Conservation (phyloP, 2,888 invertebrate genomes). For the Leucophora obtusa region DNA sequence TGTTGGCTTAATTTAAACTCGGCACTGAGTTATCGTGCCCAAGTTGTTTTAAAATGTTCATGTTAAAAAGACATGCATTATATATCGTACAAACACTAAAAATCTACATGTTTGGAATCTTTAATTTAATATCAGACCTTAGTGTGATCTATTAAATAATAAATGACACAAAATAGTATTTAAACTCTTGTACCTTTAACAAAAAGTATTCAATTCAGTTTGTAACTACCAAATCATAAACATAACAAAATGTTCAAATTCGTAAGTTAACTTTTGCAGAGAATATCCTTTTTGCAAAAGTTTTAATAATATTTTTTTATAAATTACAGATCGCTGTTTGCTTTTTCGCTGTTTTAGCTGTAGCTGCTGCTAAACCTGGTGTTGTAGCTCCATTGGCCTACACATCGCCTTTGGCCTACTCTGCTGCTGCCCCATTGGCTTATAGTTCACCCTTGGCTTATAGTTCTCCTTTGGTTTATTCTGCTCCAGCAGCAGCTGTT, state of each 20-base stretch:
- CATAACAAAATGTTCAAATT: conserved; percentile 72
- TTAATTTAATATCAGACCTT: neutral
- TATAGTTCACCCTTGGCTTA: conserved; percentile 64
- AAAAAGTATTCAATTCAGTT: neutral
- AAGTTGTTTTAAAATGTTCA: neutral
- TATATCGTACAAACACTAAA: neutral
- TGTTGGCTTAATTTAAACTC: too few relatives aligned
- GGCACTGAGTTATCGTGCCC: too few relatives aligned
- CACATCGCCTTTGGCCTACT: conserved; percentile 39
- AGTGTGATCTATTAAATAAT: neutral
- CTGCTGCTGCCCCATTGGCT: conserved; percentile 67
- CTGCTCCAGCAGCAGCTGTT: conserved; percentile 54
- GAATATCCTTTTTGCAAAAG: neutral
- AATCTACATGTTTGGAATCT: neutral
- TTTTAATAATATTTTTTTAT: neutral
- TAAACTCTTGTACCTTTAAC: neutral
- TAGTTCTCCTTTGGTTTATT: conserved; percentile 62
- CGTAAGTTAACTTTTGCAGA: conserved; percentile 68
- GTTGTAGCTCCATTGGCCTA: conserved; percentile 64
- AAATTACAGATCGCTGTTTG: conserved; percentile 69
- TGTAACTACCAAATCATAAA: neutral
- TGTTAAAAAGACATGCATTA: neutral
- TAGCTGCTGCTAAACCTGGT: conserved; percentile 69
- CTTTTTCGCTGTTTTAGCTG: conserved; percentile 72
- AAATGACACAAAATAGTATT: neutral